phyloP scores from a whole-genome alignment of 1,140 invertebrate species.

The Drosophila busckii region DNA sequence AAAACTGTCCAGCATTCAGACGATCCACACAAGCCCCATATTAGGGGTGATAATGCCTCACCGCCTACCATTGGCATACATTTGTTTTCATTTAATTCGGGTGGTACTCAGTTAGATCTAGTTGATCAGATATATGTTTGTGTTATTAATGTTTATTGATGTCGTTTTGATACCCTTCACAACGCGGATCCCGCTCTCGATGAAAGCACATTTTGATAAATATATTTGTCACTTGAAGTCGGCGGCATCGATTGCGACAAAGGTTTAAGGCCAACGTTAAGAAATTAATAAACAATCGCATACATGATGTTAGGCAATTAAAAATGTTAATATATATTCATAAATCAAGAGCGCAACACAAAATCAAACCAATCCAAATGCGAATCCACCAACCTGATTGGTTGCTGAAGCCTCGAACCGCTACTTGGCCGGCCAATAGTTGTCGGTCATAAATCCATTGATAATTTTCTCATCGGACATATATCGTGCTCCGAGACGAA shows the following conservation, averaged over 20 bases:
- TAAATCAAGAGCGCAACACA: constrained; percentile 72
- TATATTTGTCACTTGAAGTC: constrained; percentile 67
- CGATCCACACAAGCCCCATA: too few species aligned
- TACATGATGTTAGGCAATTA: constrained; percentile 78
- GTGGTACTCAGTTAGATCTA: too few species aligned
- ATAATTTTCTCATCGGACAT: constrained; percentile 50
- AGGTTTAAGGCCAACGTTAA: constrained; percentile 45
- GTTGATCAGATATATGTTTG: too few species aligned
- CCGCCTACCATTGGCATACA: too few species aligned
- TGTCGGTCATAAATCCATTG: constrained; percentile 68
- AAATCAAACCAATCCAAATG: constrained; percentile 18
- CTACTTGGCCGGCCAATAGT: constrained; percentile 63
- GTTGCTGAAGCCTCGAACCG: constrained; percentile 29
- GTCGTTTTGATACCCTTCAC: constrained; percentile 43
- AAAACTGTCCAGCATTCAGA: too few species aligned
- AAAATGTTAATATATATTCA: constrained; percentile 78
- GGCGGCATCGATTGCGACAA: constrained; percentile 12
- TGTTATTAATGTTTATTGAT: constrained; percentile 32
- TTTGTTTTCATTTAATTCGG: too few species aligned
- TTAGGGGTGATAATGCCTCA: too few species aligned
- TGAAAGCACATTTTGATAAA: constrained; percentile 65
- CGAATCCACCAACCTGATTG: constrained; percentile 64
- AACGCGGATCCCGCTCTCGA: neutral
- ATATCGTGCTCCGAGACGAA: constrained; percentile 41
- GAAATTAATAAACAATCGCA: constrained; percentile 77